Evolutionary conservation across 2,113 vertebrate species (phyloP).

Genomic region (Apteryx owenii): DNA sequence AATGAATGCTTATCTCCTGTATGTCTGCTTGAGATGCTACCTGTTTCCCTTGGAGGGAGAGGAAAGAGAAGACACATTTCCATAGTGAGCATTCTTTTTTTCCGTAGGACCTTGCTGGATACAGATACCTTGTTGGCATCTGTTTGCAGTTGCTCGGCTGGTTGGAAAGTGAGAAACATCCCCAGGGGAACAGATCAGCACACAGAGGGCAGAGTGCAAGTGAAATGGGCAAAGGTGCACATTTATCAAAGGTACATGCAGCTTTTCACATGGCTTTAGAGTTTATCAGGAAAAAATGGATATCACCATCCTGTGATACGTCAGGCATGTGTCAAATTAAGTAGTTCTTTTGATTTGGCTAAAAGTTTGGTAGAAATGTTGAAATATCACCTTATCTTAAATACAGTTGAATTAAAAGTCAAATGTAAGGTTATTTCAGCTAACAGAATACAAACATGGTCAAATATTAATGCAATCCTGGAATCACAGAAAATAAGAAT

Average conservation of each 20-base stretch:
- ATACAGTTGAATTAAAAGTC: not conserved
- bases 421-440: not conserved
- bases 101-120: not conserved
- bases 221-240: not conserved
- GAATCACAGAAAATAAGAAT: not conserved
- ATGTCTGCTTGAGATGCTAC: not conserved
- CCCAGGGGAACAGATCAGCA: not conserved
- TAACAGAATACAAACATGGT: not conserved
- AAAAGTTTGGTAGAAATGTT: not conserved
- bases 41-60: not conserved
- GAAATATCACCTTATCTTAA: not conserved
- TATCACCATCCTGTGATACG: not conserved
- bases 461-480: not conserved
- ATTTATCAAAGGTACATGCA: not conserved
- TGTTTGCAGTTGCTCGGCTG: not conserved
- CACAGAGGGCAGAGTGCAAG: not conserved
- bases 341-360: not conserved
- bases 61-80: not conserved
- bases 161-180: not conserved
- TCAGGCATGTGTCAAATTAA: not conserved
- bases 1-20: not conserved
- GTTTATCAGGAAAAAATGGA: not conserved
- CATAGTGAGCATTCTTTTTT: not conserved
- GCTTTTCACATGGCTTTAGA: not conserved
- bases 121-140: not conserved